phyloP scores from a whole-genome alignment of 2,888 invertebrate genomes.

The Drosophila ezoana region DNA sequence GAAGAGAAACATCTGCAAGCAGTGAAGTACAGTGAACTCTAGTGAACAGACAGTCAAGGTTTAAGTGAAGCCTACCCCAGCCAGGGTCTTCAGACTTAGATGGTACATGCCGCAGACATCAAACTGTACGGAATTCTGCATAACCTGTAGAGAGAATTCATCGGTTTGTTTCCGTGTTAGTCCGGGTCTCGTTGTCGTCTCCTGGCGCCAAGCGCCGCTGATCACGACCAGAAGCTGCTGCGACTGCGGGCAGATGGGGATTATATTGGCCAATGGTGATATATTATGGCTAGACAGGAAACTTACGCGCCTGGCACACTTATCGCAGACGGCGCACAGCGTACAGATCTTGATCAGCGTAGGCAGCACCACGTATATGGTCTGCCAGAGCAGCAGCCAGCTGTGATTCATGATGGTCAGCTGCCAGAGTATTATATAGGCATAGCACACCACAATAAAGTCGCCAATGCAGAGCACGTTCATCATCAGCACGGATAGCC shows the following conservation, averaged over 20 bases:
- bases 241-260: constrained; percentile 29
- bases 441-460: constrained; percentile 55
- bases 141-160: constrained; percentile 68
- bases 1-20: constrained; percentile 64
- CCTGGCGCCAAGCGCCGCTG: constrained; percentile 15
- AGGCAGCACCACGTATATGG: constrained; percentile 40
- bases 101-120: constrained; percentile 66
- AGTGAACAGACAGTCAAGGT: too few species aligned
- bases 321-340: constrained; percentile 56
- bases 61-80: constrained; percentile 32
- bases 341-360: constrained; percentile 55
- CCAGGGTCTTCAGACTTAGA: constrained; percentile 62
- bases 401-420: neutral
- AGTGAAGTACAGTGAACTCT: neutral
- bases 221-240: constrained; percentile 39
- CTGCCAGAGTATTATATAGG: constrained; percentile 43
- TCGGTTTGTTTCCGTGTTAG: constrained; percentile 31
- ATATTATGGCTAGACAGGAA: neutral
- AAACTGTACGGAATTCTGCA: constrained; percentile 67
- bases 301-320: constrained; percentile 55
- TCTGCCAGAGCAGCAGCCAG: constrained; percentile 28
- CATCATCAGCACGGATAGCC: constrained; percentile 60
- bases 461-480: constrained; percentile 68
- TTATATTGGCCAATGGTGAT: too few species aligned
- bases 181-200: neutral